These are phyloP conservation scores for Drosophila nannoptera DNA, from an alignment of 1,140 invertebrate genomes.

Conservation along the genomic window DNA sequence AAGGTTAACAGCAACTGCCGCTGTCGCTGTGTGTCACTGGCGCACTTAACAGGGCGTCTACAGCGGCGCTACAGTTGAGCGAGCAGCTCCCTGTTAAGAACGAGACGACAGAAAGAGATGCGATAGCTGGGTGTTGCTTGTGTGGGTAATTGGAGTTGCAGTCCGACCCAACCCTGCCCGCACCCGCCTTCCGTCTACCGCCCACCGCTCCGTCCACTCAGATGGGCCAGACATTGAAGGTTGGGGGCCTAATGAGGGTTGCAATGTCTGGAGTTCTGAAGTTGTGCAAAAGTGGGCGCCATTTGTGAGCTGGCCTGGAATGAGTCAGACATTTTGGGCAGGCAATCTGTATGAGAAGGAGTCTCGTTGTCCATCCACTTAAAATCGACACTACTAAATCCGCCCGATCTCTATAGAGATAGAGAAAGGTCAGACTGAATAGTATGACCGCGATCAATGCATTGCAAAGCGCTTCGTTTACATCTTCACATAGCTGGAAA, in stretches of 20 bases:
- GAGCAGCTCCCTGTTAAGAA: constrained; percentile 60
- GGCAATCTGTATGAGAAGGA: constrained; percentile 28
- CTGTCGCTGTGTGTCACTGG: constrained; percentile 26
- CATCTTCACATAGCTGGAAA: background rate
- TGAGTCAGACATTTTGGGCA: constrained; percentile 56
- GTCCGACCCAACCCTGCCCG: constrained; percentile 14
- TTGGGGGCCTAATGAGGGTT: constrained; percentile 69
- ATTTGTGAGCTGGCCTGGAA: constrained; percentile 35
- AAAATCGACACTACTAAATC: background rate
- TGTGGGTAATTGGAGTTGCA: constrained; percentile 43
- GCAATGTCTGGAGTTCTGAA: constrained; percentile 70
- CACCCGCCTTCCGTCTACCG: too few relatives aligned
- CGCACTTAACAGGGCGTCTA: constrained; percentile 42
- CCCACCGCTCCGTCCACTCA: too few relatives aligned
- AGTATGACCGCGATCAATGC: background rate
- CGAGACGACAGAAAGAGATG: constrained; percentile 6
- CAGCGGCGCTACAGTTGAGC: constrained; percentile 62
- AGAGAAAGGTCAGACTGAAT: constrained; percentile 50
- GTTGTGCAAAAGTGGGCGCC: constrained; percentile 46
- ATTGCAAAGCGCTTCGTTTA: background rate
- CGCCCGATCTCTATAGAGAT: constrained; percentile 42
- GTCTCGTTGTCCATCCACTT: background rate
- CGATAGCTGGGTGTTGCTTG: background rate
- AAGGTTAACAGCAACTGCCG: constrained; percentile 45
- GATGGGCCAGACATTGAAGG: constrained; percentile 38